Evolutionary conservation across 2,797 vertebrate genomes (phyloP), one percentile per base, ranked within the genome.

Genomic region (Sebastes itinus): DNA sequence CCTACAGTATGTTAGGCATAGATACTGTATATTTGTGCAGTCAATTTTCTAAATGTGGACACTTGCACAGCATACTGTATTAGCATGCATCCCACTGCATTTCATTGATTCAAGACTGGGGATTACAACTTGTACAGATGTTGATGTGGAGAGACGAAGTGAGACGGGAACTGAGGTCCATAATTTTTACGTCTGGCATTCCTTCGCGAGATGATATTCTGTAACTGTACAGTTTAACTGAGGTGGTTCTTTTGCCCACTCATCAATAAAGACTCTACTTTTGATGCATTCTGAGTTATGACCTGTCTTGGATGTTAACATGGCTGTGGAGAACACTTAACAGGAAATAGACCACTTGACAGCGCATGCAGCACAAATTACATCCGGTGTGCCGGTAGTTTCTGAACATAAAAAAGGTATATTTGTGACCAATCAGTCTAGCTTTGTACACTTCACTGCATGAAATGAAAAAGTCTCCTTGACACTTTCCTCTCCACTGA

Each of bases 231-330:
- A 96, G 96, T 96, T 96, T 92, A 95, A 93, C 94, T 94, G 95
- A 95, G 92, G 94, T 93, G 95, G 94, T 94, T 95, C 93, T 95
- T 95, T 95, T 94, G 85, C 89, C 94, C 94, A 95, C 96, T 95
- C 94, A 94, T 95, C 95, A 96, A 96, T 96, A 96, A 96, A 96
- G 92, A 95, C 94, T 96, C 94, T 96, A 96, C 95, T 96, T 96
- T 96, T 96, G 95, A 95, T 96, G 95, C 94, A 88, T 89, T 94
- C 80, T 84, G 80, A 87, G 71, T 90, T 83, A 70, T 88, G 84
- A 87, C 67, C 81, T 86, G 78, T 59, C 65, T 85, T 85, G 63
- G 60, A 72, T 71, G 16, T 84, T 75, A 72, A 87, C 76, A 74
- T 8, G 30, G 14, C 58, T 18, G 72, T 73, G 73, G 68, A 63